These are phyloP conservation scores for Sthenelais limicola DNA, from an alignment of 2,888 invertebrate species.

Conservation along the genomic window DNA sequence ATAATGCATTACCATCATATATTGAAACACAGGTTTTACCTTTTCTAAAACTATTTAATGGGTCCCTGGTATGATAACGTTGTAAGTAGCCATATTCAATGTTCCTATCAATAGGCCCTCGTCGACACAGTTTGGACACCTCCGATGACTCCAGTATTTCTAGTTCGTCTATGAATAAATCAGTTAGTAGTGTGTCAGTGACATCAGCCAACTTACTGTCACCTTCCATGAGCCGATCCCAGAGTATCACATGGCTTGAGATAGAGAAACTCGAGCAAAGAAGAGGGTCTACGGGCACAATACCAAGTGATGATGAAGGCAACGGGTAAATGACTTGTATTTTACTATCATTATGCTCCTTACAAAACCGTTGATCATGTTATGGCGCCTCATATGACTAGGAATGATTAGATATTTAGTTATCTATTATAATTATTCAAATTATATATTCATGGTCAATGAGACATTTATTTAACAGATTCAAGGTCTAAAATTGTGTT, in stretches of 20 bases:
- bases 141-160: neutral
- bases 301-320: neutral
- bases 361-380: neutral
- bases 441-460: no score
- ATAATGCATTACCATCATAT: no score
- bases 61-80: no score
- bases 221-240: neutral
- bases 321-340: constrained; percentile 10
- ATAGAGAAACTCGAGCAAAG: constrained; percentile 31
- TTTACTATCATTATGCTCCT: no score
- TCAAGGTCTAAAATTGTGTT: no score
- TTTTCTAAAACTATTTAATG: no score
- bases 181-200: neutral
- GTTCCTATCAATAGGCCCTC: no score
- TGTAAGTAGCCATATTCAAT: no score
- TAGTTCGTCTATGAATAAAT: neutral
- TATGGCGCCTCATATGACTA: neutral
- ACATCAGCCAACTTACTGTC: neutral
- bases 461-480: no score
- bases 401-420: neutral
- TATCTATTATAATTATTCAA: no score
- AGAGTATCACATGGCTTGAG: constrained; percentile 30
- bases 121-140: neutral
- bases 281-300: neutral
- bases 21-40: no score